phyloP scores from a whole-genome alignment of 2,113 vertebrate genomes.

The Sula dactylatra region DNA sequence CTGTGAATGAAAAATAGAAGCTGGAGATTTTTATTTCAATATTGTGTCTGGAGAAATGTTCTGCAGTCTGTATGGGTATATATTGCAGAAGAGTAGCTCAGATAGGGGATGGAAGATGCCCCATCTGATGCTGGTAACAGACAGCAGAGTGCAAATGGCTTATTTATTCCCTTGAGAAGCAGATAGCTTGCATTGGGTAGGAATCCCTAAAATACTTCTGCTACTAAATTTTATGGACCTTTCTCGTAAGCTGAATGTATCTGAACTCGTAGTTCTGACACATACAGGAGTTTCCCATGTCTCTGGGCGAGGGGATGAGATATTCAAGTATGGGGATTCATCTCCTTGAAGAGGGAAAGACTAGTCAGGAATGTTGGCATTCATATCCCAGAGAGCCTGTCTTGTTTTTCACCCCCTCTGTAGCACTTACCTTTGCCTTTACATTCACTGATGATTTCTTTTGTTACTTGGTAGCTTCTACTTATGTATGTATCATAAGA shows the following conservation, averaged over 20 bases:
- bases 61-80: not conserved
- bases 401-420: not conserved
- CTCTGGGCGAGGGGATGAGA: not conserved
- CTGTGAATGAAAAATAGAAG: not conserved
- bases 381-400: not conserved
- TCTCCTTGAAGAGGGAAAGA: not conserved
- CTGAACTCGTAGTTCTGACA: not conserved
- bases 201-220: not conserved
- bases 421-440: conserved; percentile 85
- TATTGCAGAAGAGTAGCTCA: not conserved
- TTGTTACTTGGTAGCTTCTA: conserved; percentile 94
- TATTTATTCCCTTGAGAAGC: not conserved
- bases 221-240: not conserved
- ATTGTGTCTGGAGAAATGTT: not conserved
- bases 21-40: not conserved
- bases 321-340: not conserved
- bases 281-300: accelerated
- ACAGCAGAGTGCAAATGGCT: not conserved
- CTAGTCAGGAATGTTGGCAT: not conserved
- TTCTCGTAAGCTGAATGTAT: accelerated
- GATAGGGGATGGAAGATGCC: not conserved
- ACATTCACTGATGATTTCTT: conserved; percentile 93
- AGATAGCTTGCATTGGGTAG: not conserved
- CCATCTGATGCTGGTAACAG: not conserved
- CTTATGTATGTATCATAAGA: conserved; percentile 95